phyloP scores from a whole-genome alignment of 2,113 vertebrate genomes.

The Semicossyphus pulcher region DNA sequence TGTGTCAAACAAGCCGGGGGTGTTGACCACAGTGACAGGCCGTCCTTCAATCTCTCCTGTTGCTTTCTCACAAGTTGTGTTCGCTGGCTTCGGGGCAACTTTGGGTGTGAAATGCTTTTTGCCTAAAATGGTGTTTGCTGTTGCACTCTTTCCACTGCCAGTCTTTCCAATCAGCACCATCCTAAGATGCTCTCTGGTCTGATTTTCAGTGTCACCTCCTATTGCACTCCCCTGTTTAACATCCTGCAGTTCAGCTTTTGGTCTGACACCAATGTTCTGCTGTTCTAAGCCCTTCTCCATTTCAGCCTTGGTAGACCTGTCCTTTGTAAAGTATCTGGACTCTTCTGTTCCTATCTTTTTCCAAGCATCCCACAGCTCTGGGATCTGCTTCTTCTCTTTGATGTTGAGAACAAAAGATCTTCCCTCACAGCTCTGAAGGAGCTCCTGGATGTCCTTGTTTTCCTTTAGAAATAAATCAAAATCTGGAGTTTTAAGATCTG shows the following conservation, averaged over 20 bases:
- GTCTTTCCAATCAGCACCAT: conserved; percentile 44
- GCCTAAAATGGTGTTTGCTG: conserved; percentile 52
- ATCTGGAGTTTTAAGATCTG: neutral
- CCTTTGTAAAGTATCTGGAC: conserved; percentile 6
- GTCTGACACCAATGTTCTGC: neutral
- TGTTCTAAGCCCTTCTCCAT: neutral
- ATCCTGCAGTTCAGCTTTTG: neutral
- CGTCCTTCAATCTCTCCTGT: neutral
- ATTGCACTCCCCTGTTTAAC: neutral
- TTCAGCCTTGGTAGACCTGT: conserved; percentile 2
- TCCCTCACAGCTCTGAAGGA: conserved; percentile 24
- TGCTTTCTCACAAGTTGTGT: conserved; percentile 26
- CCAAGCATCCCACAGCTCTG: neutral
- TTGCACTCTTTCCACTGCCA: conserved; percentile 53
- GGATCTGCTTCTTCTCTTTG: neutral
- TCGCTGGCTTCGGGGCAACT: neutral
- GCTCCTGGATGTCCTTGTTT: neutral
- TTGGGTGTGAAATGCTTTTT: neutral
- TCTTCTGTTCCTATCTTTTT: neutral
- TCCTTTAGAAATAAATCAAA: neutral
- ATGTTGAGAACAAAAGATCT: conserved; percentile 5
- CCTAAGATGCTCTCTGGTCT: neutral
- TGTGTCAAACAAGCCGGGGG: conserved; percentile 40
- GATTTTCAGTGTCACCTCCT: neutral
- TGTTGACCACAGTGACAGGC: conserved; percentile 27